Evolutionary conservation across 2,797 vertebrate species (phyloP).

Genomic region (Syngnathus rostellatus): DNA sequence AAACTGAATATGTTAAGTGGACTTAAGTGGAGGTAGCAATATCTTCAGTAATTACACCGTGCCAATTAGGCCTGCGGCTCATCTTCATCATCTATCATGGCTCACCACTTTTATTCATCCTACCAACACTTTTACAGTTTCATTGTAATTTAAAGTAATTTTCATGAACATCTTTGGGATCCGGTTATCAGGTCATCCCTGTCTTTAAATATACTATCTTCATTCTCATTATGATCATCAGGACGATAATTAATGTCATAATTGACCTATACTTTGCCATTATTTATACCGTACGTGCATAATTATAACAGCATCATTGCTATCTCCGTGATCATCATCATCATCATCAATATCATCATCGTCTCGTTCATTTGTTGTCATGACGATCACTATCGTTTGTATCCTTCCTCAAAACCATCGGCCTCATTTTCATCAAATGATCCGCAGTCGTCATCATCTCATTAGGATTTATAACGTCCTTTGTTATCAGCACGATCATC

Average conservation of each 20-base stretch:
- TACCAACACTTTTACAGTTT: not conserved
- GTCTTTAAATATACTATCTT: not conserved
- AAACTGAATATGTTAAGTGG: not conserved
- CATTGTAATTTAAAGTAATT: not conserved
- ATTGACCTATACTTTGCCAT: not conserved
- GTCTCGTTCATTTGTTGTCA: not conserved
- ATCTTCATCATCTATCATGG: not conserved
- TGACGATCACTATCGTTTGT: constrained; percentile 1
- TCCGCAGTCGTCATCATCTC: not conserved
- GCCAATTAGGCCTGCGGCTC: not conserved
- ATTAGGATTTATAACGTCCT: not conserved
- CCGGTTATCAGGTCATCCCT: not conserved
- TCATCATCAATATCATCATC: not conserved
- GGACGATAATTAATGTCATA: not conserved
- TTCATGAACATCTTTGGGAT: not conserved
- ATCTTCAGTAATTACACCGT: not conserved
- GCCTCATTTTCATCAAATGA: not conserved
- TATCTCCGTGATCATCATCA: not conserved
- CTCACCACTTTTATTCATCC: not conserved
- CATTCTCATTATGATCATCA: constrained; percentile 1
- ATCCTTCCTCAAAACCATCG: not conserved
- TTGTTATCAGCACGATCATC: not conserved
- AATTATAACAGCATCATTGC: not conserved
- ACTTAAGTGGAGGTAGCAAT: not conserved
- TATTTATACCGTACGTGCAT: not conserved